Evolutionary conservation across 2,113 vertebrate genomes (phyloP).

Genomic region (Eulacestoma nigropectus): DNA sequence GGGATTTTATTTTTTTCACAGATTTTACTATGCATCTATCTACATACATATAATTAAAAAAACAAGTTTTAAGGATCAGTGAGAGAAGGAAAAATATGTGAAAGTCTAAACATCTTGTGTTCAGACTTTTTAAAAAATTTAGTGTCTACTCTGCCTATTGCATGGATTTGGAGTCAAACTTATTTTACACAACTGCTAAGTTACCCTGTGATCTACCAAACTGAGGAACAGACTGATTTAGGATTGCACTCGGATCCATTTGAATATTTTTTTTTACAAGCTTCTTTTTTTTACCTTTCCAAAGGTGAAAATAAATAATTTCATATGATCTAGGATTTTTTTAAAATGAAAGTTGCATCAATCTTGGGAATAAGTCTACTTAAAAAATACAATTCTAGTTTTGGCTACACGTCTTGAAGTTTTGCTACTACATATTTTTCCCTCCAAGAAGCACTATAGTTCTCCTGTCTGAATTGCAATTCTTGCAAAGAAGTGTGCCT

Average conservation of each 20-base stretch:
- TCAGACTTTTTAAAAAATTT: not conserved
- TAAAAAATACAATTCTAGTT: not conserved
- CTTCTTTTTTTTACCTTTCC: not conserved
- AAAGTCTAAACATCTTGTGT: not conserved
- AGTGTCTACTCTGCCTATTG: not conserved
- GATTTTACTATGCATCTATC: not conserved
- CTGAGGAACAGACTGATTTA: not conserved
- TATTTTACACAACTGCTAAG: not conserved
- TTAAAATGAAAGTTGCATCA: not conserved
- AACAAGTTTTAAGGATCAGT: not conserved
- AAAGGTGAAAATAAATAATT: not conserved
- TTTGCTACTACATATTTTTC: not conserved
- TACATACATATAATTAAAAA: not conserved
- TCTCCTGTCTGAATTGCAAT: not conserved
- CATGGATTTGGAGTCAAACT: not conserved
- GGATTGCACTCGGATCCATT: not conserved
- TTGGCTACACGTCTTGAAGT: not conserved
- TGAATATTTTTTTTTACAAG: not conserved
- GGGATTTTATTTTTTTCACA: not conserved
- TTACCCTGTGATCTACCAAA: not conserved
- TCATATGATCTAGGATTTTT: not conserved
- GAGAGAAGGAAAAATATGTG: not conserved
- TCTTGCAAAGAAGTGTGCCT: not conserved
- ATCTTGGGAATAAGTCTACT: not conserved
- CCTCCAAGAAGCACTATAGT: not conserved